Evolutionary conservation across 2,797 vertebrate species (phyloP), one percentile per base, ranked within the genome.

Genomic region (Potorous gilbertii): DNA sequence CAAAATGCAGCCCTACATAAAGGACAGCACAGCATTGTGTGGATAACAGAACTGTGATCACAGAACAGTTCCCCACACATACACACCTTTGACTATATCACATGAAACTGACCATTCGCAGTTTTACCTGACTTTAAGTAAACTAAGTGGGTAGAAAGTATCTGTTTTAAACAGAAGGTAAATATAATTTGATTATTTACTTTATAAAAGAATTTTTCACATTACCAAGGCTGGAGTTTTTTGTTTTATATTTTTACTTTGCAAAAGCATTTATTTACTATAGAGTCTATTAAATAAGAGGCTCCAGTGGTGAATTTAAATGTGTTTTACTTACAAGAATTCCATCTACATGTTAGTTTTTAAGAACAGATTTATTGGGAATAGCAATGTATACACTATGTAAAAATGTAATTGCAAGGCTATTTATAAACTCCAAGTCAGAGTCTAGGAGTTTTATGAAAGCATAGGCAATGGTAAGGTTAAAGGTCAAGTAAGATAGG

Each of bases 11-110:
- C 40, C 21, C 52, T 1, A 34, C 0, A 2, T 55, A 1, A 55
- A 91, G 56, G 27, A 18, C 62, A 54, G 21, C 10, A 0, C 16
- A 29, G 4, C 66, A 18, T 28, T 31, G n/a, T 54, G 50, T 5
- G 9, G 40, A 55, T 90, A 74, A 24, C 10, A 91, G 91, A 56
- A n/a, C 54, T 0, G 0, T 1, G 0, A 55, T 59, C 52, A 12
- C 0, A 0, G 8, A 4, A 10, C 3, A 0, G 4, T 34, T n/a
- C 24, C 3, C 1, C 81, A 18, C 3, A 29, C 40, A 52, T 52
- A 52, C 52, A 52, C 74, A 6, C 62, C 34, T n/a, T 93, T 0
- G 0, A n/a, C 8, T 56, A 52, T 59, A 54, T 4, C 5, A 3
- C 21, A 27, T 90, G 57, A n/a, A 92, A 28, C 4, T 1, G n/a